Conservation (phyloP, 1,140 invertebrate genomes). For the Dreissena rostriformis region DNA sequence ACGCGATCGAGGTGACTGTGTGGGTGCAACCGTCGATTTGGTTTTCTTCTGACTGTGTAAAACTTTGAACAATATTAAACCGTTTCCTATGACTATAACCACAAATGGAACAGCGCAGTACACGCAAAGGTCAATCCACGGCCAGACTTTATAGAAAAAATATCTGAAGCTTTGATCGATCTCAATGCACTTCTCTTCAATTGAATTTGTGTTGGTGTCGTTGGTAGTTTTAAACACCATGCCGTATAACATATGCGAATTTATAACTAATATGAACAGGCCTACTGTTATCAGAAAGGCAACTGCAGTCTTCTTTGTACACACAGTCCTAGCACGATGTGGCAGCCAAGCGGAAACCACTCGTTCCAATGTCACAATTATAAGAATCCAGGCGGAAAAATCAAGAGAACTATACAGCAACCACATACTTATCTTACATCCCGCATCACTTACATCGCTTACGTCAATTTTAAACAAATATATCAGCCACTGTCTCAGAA, state of each 20-base stretch:
- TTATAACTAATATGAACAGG: constrained; percentile 54
- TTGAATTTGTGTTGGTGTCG: neutral
- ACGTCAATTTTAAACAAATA: constrained; percentile 58
- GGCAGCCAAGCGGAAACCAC: too few relatives aligned
- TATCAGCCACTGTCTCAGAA: constrained; percentile 62
- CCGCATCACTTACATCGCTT: constrained; percentile 9
- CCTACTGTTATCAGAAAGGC: constrained; percentile 49
- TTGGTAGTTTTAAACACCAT: neutral
- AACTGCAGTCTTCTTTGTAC: constrained; percentile 45
- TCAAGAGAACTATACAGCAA: too few relatives aligned
- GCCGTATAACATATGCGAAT: constrained; percentile 64
- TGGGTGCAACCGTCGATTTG: neutral
- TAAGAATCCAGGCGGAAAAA: too few relatives aligned
- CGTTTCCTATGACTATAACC: constrained; percentile 43
- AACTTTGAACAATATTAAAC: too few relatives aligned
- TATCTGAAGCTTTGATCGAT: constrained; percentile 1
- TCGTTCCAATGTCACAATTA: too few relatives aligned
- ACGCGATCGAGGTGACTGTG: neutral
- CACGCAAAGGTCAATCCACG: constrained; percentile 48
- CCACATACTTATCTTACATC: constrained; percentile 64
- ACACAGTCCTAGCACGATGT: too few relatives aligned
- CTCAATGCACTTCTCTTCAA: constrained; percentile 11
- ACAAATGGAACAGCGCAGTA: constrained; percentile 40
- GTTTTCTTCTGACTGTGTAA: constrained; percentile 41
- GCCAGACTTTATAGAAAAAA: constrained; percentile 46